These are phyloP conservation scores for Moxostoma hubbsi DNA, from an alignment of 2,797 vertebrate species.

Conservation along the genomic window DNA sequence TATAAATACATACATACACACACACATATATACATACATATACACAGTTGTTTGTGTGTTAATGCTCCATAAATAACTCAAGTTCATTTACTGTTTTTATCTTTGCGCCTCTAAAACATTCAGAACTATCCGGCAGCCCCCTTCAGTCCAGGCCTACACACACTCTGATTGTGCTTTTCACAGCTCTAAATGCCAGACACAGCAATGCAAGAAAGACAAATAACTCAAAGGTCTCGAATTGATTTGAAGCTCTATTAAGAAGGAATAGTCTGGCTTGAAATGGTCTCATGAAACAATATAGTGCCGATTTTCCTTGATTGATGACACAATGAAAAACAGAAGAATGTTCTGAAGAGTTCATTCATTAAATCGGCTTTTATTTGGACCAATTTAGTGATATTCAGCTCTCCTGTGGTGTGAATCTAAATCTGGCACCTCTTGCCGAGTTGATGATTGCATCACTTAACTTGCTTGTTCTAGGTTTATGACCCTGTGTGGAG, in stretches of 20 bases:
- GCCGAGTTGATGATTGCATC: neutral
- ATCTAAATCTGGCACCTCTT: slow-evolving; percentile 4
- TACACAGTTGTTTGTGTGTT: too few species aligned
- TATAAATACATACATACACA: too few species aligned
- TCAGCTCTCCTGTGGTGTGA: slow-evolving; percentile 25
- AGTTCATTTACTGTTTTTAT: too few species aligned
- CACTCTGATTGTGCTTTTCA: neutral
- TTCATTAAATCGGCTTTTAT: slow-evolving; percentile 45
- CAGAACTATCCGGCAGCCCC: too few species aligned
- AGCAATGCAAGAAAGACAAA: neutral
- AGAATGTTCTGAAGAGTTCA: slow-evolving; percentile 34
- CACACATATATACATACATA: too few species aligned
- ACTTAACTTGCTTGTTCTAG: too few species aligned
- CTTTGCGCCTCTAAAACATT: neutral
- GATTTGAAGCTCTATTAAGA: neutral
- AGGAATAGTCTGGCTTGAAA: slow-evolving; percentile 25
- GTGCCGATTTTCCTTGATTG: slow-evolving; percentile 48
- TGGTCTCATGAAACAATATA: slow-evolving; percentile 36
- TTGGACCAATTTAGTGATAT: slow-evolving; percentile 35
- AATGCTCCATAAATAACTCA: too few species aligned
- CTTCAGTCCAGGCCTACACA: too few species aligned
- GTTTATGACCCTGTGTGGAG: too few species aligned
- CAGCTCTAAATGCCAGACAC: neutral
- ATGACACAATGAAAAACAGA: slow-evolving; percentile 37
- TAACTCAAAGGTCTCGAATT: slow-evolving; percentile 26